Evolutionary conservation across 1,140 invertebrate species (phyloP).

Genomic region (Aphelenchoides fujianensis): DNA sequence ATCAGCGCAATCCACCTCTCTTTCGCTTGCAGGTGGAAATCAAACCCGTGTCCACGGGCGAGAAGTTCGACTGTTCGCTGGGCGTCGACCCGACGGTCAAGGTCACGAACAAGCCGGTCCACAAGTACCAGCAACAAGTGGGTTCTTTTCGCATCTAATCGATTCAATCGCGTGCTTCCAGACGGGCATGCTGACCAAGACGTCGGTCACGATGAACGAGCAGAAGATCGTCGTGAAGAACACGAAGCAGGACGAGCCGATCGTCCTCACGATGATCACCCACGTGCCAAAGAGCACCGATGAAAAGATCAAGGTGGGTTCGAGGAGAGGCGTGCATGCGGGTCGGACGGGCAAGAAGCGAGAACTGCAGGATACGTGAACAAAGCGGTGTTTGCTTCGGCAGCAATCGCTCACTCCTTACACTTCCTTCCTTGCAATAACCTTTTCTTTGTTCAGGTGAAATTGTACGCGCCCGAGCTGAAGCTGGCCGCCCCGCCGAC

Average conservation of each 20-base stretch:
- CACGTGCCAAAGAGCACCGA: constrained; percentile 63
- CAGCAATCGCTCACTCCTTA: no score
- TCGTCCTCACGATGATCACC: constrained; percentile 61
- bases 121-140: constrained; percentile 55
- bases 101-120: constrained; percentile 63
- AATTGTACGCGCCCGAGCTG: constrained; percentile 41
- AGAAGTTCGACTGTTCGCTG: constrained; percentile 63
- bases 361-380: no score
- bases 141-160: no score
- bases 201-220: constrained; percentile 48
- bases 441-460: no score
- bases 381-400: no score
- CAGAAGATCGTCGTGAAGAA: constrained; percentile 64
- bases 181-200: constrained; percentile 56
- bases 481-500: no score
- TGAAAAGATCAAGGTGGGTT: constrained; percentile 64
- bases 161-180: no score
- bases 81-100: constrained; percentile 64
- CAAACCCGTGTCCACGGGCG: constrained; percentile 62
- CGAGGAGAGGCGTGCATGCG: background rate
- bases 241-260: constrained; percentile 55
- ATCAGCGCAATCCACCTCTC: background rate
- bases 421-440: no score
- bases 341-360: no score
- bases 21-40: constrained; percentile 52